Percentiles rank a stretch among this genome's conserved stretches.
Conservation (phyloP, 2,888 invertebrate species). For the Habrosyne pyritoides region DNA sequence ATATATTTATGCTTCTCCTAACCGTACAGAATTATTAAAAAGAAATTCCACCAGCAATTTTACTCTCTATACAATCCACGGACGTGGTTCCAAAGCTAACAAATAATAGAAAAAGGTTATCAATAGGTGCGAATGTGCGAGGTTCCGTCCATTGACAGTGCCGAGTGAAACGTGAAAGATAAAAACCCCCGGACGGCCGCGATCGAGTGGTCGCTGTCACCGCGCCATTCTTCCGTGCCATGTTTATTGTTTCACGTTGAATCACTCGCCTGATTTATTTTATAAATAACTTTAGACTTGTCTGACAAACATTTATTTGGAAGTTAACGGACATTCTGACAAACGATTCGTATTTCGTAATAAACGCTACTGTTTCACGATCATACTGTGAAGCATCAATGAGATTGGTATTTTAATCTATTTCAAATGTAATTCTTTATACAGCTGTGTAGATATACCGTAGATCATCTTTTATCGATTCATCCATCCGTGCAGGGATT, state of each 20-base stretch:
- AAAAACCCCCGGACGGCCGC: slow-evolving; percentile 13
- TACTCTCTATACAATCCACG: not conserved
- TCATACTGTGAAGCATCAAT: too few relatives aligned
- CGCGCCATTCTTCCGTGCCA: not conserved
- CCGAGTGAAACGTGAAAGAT: slow-evolving; percentile 22
- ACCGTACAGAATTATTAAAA: not conserved
- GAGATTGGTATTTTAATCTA: too few relatives aligned
- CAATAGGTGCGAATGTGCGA: not conserved
- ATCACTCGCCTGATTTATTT: not conserved
- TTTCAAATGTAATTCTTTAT: too few relatives aligned
- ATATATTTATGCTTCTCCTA: not conserved
- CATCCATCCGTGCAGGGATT: too few relatives aligned
- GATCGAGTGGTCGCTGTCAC: slow-evolving; percentile 11
- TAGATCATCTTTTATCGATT: too few relatives aligned
- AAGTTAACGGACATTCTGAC: not conserved
- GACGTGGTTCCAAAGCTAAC: not conserved
- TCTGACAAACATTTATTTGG: not conserved
- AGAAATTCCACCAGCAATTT: not conserved
- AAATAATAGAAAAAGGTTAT: not conserved
- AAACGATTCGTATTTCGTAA: too few relatives aligned
- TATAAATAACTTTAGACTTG: not conserved
- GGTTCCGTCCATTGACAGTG: slow-evolving; percentile 17
- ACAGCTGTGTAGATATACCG: too few relatives aligned
- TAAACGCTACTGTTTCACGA: too few relatives aligned
- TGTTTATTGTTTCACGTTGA: not conserved